These are phyloP conservation scores for Macrostomum cliftonense DNA, from an alignment of 2,888 invertebrate genomes.

Conservation along the genomic window DNA sequence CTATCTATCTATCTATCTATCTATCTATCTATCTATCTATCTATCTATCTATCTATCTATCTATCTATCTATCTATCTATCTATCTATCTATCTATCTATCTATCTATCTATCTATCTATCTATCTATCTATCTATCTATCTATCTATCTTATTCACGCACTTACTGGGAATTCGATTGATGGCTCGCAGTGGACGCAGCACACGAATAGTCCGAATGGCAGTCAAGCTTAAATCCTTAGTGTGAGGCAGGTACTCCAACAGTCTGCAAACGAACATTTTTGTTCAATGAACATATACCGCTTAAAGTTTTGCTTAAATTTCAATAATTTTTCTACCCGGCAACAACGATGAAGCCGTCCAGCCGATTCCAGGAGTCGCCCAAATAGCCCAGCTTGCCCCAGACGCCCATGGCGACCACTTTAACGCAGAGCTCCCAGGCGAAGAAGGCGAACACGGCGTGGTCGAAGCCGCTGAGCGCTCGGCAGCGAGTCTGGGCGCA, in stretches of 20 bases:
- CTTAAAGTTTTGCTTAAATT: too few relatives aligned
- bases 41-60: too few relatives aligned
- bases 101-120: too few relatives aligned
- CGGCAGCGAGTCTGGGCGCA: slow-evolving; percentile 46
- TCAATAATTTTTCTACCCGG: too few relatives aligned
- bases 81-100: too few relatives aligned
- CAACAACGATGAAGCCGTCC: slow-evolving; percentile 88
- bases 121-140: too few relatives aligned
- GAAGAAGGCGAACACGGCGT: slow-evolving; percentile 95
- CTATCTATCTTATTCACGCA: slow-evolving; percentile 20
- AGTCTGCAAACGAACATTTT: slow-evolving; percentile 26
- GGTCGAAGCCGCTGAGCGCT: slow-evolving; percentile 66
- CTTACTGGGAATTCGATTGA: slow-evolving; percentile 98
- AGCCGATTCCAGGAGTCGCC: slow-evolving; percentile 96
- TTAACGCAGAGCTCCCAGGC: slow-evolving; percentile 92
- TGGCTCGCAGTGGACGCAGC: slow-evolving; percentile 80
- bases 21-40: too few relatives aligned
- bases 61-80: too few relatives aligned
- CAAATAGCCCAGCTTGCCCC: slow-evolving; percentile 68
- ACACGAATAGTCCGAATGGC: slow-evolving; percentile 95
- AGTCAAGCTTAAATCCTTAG: slow-evolving; percentile 90
- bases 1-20: too few relatives aligned
- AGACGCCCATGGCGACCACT: slow-evolving; percentile 90
- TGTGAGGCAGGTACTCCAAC: slow-evolving; percentile 49
- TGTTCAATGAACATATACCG: not conserved